Base-by-base conservation (phyloP, 2,797 vertebrate genomes). In the Malacoctenus gilli region DNA sequence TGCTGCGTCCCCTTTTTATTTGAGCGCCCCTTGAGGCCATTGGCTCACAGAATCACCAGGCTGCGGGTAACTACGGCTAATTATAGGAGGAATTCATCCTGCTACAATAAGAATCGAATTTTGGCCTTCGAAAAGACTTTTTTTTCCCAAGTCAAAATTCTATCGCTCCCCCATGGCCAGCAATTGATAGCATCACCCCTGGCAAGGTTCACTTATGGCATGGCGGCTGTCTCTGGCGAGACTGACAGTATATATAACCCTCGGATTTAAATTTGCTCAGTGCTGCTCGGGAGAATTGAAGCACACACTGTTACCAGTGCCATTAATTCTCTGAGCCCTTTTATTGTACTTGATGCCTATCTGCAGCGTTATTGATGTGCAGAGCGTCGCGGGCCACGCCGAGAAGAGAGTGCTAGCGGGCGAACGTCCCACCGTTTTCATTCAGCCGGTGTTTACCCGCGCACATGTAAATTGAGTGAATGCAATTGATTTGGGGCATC, bases 381-480 rank as follows among this genome's bases (percentile, higher is more conserved):
- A n/a, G 18, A 51, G 56, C 59, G n/a, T 21, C 19, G 47, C 50
- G 18, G 54, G 44, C n/a, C n/a, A n/a, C 40, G 50, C 56, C 46
- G 31, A 39, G 56, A 42, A 5, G 25, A 9, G 9, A 42, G 6
- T 23, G 18, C 14, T 41, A 60, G 48, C n/a, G 1, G 10, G 2
- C 1, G 2, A 41, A 32, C 11, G 23, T 68, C 49, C 38, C 38
- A 8, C 53, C 21, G 3, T 67, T 51, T n/a, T 59, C 37, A 52
- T 60, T 74, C 68, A 22, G 36, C 63, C 14, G 11, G n/a, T 18
- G 56, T 70, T 73, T 67, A 61, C 50, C 57, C 14, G 44, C 68
- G 37, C 68, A 75, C 72, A 81, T 82, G 70, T 55, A 68, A 77
- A 77, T 59, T 74, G 77, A 85, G 77, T 68, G 76, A 84, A 76